Evolutionary conservation across 2,797 vertebrate species (phyloP).

Genomic region (Hoplostethus mediterraneus): DNA sequence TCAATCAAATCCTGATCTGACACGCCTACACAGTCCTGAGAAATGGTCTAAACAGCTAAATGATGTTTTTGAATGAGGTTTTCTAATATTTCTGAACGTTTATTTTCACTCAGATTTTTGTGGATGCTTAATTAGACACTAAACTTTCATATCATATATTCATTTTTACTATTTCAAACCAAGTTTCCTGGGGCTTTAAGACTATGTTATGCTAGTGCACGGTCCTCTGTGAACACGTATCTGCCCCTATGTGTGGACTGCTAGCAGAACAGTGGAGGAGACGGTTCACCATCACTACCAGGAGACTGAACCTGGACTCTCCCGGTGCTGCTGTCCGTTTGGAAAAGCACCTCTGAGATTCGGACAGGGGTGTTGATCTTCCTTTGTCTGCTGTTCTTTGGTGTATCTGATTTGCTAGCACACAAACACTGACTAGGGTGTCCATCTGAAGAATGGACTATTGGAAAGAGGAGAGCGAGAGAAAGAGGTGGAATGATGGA

Average conservation of each 20-base stretch:
- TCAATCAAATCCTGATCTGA: too few species aligned
- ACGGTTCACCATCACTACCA: background rate
- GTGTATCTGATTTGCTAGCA: conserved; percentile 45
- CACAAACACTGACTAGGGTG: conserved; percentile 64
- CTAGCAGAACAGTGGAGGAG: background rate
- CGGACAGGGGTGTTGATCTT: conserved; percentile 62
- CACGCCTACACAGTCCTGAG: too few species aligned
- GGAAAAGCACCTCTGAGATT: conserved; percentile 46
- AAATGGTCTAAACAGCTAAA: too few species aligned
- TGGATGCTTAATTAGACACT: too few species aligned
- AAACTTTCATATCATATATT: too few species aligned
- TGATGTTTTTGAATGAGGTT: too few species aligned
- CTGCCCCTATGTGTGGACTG: background rate
- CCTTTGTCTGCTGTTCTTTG: conserved; percentile 26
- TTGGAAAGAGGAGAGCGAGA: conserved; percentile 34
- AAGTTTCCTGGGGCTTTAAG: too few species aligned
- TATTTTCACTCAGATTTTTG: too few species aligned
- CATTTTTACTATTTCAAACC: too few species aligned
- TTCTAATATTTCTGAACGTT: too few species aligned
- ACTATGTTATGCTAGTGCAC: too few species aligned
- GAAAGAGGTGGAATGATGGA: conserved; percentile 61
- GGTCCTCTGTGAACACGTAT: too few species aligned
- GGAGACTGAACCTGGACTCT: conserved; percentile 12
- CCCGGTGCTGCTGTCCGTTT: background rate
- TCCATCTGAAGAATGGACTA: conserved; percentile 69